Evolutionary conservation across 2,888 invertebrate species (phyloP).

Genomic region (Tridacna crocea): DNA sequence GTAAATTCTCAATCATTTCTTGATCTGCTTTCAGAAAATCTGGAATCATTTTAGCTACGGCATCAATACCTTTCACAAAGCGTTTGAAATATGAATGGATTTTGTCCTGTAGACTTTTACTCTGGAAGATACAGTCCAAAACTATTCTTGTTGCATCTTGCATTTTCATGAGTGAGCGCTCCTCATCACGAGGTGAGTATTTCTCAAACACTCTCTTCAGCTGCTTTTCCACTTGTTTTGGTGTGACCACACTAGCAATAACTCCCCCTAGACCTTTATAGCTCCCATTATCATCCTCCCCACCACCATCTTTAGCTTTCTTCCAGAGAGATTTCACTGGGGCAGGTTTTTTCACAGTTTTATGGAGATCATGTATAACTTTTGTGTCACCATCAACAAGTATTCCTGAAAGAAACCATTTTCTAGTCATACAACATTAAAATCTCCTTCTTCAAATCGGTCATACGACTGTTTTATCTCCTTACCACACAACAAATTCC

Average conservation of each 20-base stretch:
- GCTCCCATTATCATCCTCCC: slow-evolving; percentile 48
- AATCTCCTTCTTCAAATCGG: too few species aligned
- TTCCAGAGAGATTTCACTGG: slow-evolving; percentile 69
- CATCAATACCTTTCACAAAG: slow-evolving; percentile 70
- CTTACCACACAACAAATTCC: too few species aligned
- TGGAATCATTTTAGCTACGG: slow-evolving; percentile 72
- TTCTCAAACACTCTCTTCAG: slow-evolving; percentile 68
- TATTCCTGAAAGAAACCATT: slow-evolving; percentile 50
- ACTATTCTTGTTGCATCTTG: slow-evolving; percentile 65
- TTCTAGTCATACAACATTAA: too few species aligned
- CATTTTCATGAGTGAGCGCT: slow-evolving; percentile 61
- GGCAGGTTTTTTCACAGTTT: slow-evolving; percentile 71
- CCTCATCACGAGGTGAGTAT: slow-evolving; percentile 56
- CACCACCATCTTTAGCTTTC: slow-evolving; percentile 57
- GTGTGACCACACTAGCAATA: slow-evolving; percentile 61
- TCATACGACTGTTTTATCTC: too few species aligned
- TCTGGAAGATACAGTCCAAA: slow-evolving; percentile 66
- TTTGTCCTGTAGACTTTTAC: slow-evolving; percentile 58
- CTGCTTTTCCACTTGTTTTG: slow-evolving; percentile 59
- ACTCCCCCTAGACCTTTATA: slow-evolving; percentile 71
- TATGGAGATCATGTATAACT: slow-evolving; percentile 69
- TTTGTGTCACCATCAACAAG: slow-evolving; percentile 71
- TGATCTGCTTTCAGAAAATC: slow-evolving; percentile 76
- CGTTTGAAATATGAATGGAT: slow-evolving; percentile 72
- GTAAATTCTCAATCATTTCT: slow-evolving; percentile 68